These are phyloP conservation scores for Leguminivora glycinivorella DNA, from an alignment of 1,140 invertebrate species.

Conservation along the genomic window DNA sequence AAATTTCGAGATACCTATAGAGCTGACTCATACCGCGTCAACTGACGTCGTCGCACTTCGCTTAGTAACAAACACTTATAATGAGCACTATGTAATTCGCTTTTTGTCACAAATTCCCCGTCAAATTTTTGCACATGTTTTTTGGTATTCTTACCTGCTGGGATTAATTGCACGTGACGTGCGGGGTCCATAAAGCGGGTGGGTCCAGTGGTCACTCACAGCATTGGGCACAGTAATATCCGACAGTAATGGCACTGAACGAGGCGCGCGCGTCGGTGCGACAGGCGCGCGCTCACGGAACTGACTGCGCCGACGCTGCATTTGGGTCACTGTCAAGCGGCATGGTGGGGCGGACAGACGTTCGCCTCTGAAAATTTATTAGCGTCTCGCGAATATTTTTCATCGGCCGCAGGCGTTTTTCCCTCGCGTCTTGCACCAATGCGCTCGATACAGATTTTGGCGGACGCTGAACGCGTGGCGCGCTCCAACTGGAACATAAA, in stretches of 20 bases:
- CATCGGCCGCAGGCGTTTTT: conserved; percentile 53
- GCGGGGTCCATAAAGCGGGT: conserved; percentile 41
- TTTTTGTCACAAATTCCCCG: conserved; percentile 2
- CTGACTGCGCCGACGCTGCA: conserved; percentile 74
- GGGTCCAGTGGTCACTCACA: conserved; percentile 62
- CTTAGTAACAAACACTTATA: conserved; percentile 34
- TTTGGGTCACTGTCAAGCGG: conserved; percentile 77
- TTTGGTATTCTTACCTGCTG: conserved; percentile 54
- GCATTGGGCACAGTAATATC: conserved; percentile 68
- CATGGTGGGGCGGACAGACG: conserved; percentile 71
- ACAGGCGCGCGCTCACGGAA: conserved; percentile 69
- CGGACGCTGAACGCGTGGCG: neutral
- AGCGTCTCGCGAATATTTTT: conserved; percentile 73
- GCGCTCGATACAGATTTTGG: conserved; percentile 33
- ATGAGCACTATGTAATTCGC: conserved; percentile 29
- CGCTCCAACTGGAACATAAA: neutral
- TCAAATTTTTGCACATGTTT: conserved; percentile 40
- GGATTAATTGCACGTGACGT: conserved; percentile 43
- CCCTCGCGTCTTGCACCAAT: conserved; percentile 44
- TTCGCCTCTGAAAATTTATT: conserved; percentile 73
- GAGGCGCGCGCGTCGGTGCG: conserved; percentile 46
- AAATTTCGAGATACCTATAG: conserved; percentile 76
- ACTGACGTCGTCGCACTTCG: conserved; percentile 42
- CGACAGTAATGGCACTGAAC: conserved; percentile 64
- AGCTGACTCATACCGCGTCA: conserved; percentile 63